Conservation (phyloP, 2,797 vertebrate genomes). For the Limnodromus scolopaceus region DNA sequence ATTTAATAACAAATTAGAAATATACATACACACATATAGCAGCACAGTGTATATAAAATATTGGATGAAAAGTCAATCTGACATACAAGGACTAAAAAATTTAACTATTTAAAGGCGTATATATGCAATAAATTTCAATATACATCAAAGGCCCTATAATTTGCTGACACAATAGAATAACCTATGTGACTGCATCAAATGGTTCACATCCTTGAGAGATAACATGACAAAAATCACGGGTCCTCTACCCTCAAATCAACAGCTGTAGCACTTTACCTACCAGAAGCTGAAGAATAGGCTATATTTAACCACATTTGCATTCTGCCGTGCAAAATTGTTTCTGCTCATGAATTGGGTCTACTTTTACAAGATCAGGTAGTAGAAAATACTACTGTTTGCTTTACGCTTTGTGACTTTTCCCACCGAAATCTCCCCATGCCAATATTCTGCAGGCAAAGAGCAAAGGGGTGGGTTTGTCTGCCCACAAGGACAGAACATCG, state of each 20-base stretch:
- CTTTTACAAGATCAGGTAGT: not conserved
- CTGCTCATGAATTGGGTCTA: not conserved
- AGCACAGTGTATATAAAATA: not conserved
- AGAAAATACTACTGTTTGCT: not conserved
- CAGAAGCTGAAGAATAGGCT: not conserved
- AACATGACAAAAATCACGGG: not conserved
- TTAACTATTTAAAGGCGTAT: not conserved
- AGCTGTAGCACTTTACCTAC: not conserved
- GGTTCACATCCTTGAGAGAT: not conserved
- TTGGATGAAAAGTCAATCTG: not conserved
- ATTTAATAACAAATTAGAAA: not conserved
- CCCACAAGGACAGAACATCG: accelerated
- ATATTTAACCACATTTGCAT: not conserved
- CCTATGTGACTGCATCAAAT: not conserved
- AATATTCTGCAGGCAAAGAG: not conserved
- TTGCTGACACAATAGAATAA: not conserved
- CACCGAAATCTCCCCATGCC: accelerated
- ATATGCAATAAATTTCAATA: not conserved
- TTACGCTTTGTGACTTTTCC: not conserved
- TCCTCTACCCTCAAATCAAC: not conserved
- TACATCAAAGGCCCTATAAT: not conserved
- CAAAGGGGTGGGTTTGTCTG: not conserved
- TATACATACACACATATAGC: not conserved
- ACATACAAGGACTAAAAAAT: not conserved
- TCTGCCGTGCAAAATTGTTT: not conserved